A percentile compares a stretch with the other conserved stretches of the same genome.
Conservation (phyloP, 2,888 invertebrate genomes). For the Gastracanthus pulcherrimus region DNA sequence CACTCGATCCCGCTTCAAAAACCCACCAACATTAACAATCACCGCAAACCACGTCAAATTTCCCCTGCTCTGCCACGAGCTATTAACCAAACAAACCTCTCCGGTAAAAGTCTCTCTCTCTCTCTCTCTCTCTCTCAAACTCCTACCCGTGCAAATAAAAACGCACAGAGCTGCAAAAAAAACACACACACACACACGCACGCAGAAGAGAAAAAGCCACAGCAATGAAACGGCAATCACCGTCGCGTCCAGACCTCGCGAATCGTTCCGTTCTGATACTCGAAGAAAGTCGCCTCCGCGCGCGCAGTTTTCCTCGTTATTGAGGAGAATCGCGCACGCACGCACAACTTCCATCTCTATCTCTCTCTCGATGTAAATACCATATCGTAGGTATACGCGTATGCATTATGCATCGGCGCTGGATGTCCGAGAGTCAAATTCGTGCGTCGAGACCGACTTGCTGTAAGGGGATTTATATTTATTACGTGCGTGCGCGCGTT, state of each 20-base stretch:
- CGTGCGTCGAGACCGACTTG: not conserved
- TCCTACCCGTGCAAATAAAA: not conserved
- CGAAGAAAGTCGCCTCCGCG: constrained; percentile 66
- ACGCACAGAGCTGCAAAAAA: not conserved
- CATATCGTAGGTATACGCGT: not conserved
- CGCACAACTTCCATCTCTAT: not conserved
- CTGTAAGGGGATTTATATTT: too few relatives aligned
- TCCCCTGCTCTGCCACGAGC: not conserved
- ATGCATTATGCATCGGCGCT: constrained; percentile 28
- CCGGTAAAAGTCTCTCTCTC: too few relatives aligned
- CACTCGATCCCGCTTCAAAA: too few relatives aligned
- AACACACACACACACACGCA: not conserved
- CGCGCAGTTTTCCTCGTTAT: constrained; percentile 55
- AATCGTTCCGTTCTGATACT: constrained; percentile 72
- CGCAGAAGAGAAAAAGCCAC: not conserved
- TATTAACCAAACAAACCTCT: not conserved
- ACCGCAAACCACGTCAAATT: not conserved
- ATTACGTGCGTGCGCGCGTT: too few relatives aligned
- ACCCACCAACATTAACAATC: not conserved
- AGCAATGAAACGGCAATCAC: not conserved
- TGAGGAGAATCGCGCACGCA: not conserved
- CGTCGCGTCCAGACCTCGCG: not conserved
- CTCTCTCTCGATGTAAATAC: too few relatives aligned
- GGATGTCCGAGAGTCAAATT: not conserved
- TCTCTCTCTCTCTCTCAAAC: too few relatives aligned